phyloP scores from a whole-genome alignment of 2,797 vertebrate species.

The Aeoliscus strigatus region DNA sequence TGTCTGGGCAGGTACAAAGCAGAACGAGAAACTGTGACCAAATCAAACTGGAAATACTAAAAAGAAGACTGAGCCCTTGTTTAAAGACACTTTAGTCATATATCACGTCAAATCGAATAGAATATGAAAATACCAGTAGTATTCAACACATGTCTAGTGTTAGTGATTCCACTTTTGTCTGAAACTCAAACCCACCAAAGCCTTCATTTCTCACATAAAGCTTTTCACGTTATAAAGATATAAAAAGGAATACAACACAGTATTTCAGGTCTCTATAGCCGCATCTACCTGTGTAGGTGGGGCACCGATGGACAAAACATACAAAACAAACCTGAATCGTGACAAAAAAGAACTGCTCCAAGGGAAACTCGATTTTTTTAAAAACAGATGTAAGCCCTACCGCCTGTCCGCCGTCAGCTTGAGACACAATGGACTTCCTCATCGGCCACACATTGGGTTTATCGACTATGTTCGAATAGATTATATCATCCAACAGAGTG shows the following conservation, averaged over 20 bases:
- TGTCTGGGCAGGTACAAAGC: conserved; percentile 1
- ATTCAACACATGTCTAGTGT: too few species aligned
- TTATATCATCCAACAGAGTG: too few species aligned
- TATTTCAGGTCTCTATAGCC: conserved; percentile 2
- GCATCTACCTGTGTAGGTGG: conserved; percentile 52
- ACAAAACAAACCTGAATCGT: neutral
- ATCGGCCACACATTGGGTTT: conserved; percentile 34
- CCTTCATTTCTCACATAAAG: too few species aligned
- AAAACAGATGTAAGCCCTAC: neutral
- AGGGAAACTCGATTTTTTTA: too few species aligned
- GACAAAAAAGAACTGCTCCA: neutral
- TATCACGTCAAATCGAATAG: too few species aligned
- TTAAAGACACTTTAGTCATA: too few species aligned
- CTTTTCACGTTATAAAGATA: too few species aligned
- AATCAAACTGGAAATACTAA: too few species aligned
- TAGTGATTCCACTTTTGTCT: too few species aligned
- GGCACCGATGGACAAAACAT: conserved; percentile 33
- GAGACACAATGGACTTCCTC: conserved; percentile 67
- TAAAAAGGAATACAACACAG: neutral
- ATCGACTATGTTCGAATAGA: neutral
- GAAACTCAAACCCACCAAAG: too few species aligned
- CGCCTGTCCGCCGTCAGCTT: conserved; percentile 8
- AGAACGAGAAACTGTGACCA: conserved; percentile 3
- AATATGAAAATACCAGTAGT: too few species aligned
- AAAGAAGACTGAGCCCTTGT: too few species aligned